Evolutionary conservation across 2,113 vertebrate genomes (phyloP).

Genomic region (Maccullochella peelii): DNA sequence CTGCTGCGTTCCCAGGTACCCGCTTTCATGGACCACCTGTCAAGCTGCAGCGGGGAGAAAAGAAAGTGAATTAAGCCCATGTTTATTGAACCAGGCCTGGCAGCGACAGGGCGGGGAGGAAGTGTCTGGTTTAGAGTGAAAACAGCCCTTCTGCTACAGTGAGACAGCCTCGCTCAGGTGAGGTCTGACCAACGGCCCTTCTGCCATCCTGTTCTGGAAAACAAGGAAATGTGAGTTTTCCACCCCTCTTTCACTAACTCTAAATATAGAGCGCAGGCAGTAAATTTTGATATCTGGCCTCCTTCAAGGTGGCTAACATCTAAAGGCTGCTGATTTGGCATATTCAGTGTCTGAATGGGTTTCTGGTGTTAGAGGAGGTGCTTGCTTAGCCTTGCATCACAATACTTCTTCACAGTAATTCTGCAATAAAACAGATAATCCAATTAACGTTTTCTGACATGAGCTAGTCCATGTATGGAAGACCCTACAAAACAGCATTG

Average conservation of each 20-base stretch:
- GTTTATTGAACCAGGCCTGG: constrained; percentile 67
- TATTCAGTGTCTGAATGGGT: constrained; percentile 14
- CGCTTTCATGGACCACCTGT: constrained; percentile 70
- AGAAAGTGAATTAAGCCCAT: constrained; percentile 57
- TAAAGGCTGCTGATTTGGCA: constrained; percentile 49
- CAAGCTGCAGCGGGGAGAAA: constrained; percentile 46
- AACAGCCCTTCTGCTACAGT: constrained; percentile 64
- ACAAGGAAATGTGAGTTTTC: constrained; percentile 62
- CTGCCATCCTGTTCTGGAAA: constrained; percentile 50
- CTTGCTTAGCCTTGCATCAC: constrained; percentile 36
- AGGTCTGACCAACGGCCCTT: constrained; percentile 48
- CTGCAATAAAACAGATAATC: constrained; percentile 21
- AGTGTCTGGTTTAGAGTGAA: constrained; percentile 77
- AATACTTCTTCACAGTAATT: constrained; percentile 11
- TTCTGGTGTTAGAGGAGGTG: constrained; percentile 24
- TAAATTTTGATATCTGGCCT: constrained; percentile 35
- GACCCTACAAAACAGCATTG: constrained; percentile 8
- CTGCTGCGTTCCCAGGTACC: constrained; percentile 54
- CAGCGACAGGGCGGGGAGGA: constrained; percentile 69
- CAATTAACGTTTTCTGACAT: neutral
- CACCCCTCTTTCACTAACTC: constrained; percentile 31
- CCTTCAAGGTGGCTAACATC: constrained; percentile 23
- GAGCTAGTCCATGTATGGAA: too few species aligned
- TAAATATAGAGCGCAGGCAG: constrained; percentile 60
- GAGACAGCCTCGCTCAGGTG: constrained; percentile 61